Conservation (phyloP, 1,140 invertebrate genomes). For the Phocides pigmalion region DNA sequence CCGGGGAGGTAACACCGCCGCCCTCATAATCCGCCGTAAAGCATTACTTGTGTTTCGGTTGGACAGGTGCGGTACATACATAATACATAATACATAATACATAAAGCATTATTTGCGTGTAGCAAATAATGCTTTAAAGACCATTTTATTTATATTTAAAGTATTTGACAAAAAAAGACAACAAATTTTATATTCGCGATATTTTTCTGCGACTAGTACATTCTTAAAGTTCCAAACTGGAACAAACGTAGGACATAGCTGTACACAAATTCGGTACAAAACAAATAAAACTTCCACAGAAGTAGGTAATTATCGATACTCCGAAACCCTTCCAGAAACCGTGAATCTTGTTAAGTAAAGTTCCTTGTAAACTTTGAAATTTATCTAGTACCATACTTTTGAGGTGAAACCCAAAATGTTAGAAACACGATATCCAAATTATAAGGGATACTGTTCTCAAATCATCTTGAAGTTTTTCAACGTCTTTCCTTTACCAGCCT, state of each 20-base stretch:
- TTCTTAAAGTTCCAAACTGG: conserved; percentile 4
- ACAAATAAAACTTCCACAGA: conserved; percentile 37
- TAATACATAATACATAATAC: too few species aligned
- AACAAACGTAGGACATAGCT: conserved; percentile 6
- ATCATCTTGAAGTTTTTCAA: conserved; percentile 55
- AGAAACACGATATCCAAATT: conserved; percentile 62
- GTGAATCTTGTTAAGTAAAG: conserved; percentile 57
- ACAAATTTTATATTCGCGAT: too few species aligned
- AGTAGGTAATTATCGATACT: conserved; percentile 67
- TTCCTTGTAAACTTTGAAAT: conserved; percentile 57
- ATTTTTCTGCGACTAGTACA: too few species aligned
- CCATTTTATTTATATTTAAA: too few species aligned
- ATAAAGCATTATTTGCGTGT: too few species aligned
- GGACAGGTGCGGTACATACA: too few species aligned
- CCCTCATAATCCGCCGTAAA: too few species aligned
- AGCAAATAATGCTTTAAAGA: too few species aligned
- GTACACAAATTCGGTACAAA: conserved; percentile 21
- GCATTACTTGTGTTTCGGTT: too few species aligned
- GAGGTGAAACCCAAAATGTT: conserved; percentile 34
- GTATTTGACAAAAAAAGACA: too few species aligned
- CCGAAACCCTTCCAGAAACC: conserved; percentile 50
- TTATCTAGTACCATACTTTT: conserved; percentile 65
- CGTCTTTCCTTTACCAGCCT: conserved; percentile 46
- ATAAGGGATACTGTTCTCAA: conserved; percentile 56
- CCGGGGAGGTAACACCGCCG: too few species aligned